Conservation (phyloP, 1,140 invertebrate genomes). For the Diploscapter pachys region DNA sequence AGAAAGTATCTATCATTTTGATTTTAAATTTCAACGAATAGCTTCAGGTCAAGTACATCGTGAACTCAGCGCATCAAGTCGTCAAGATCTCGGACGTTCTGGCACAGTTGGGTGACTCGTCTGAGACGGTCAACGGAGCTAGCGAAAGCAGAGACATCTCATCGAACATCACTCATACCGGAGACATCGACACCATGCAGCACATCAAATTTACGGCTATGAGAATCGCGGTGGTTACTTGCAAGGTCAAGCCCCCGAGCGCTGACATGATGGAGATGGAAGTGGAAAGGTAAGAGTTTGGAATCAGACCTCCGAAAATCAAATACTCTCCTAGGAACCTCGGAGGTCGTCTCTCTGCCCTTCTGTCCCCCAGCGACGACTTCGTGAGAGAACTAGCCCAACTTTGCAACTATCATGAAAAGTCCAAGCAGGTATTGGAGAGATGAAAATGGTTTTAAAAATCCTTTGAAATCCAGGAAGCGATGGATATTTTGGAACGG, state of each 20-base stretch:
- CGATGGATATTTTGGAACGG: no score
- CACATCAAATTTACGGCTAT: constrained; percentile 58
- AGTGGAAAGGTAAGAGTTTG: background rate
- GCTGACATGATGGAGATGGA: constrained; percentile 43
- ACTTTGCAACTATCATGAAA: constrained; percentile 54
- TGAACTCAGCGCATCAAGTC: constrained; percentile 47
- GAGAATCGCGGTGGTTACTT: constrained; percentile 58
- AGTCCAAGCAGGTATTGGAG: constrained; percentile 47
- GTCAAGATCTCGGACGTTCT: constrained; percentile 49
- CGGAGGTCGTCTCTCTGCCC: background rate
- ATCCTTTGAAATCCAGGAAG: no score
- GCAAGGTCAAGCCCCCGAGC: constrained; percentile 58
- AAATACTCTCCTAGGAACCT: constrained; percentile 6
- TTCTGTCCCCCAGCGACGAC: constrained; percentile 42
- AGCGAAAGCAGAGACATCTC: constrained; percentile 51
- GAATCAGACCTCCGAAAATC: constrained; percentile 8
- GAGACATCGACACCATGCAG: constrained; percentile 58
- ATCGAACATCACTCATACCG: constrained; percentile 56
- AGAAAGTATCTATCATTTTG: constrained; percentile 36
- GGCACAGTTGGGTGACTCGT: constrained; percentile 39
- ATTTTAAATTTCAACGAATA: background rate
- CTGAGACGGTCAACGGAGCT: constrained; percentile 36
- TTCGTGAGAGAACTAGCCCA: constrained; percentile 54
- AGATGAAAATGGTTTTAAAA: no score
- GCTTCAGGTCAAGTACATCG: constrained; percentile 53